These are phyloP conservation scores for Sympetrum striolatum DNA, from an alignment of 2,888 invertebrate species.

Conservation along the genomic window DNA sequence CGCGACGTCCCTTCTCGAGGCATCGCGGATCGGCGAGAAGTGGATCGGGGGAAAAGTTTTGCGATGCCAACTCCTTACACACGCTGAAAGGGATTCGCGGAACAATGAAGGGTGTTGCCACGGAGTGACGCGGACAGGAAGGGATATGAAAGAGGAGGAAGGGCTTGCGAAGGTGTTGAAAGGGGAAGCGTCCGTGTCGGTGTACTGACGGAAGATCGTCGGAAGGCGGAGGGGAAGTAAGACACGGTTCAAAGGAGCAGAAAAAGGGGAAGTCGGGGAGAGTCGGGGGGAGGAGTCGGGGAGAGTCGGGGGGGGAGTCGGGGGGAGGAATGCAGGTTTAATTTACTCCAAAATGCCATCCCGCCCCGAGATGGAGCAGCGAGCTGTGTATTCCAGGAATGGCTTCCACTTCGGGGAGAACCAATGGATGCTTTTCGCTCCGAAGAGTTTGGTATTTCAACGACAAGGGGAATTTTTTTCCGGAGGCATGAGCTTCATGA, in stretches of 20 bases:
- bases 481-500: background rate
- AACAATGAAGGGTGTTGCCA: background rate
- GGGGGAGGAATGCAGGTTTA: constrained; percentile 31
- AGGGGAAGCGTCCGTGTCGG: background rate
- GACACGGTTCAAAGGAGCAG: background rate
- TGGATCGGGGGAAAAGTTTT: background rate
- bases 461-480: background rate
- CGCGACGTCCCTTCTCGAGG: too few species aligned
- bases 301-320: too few species aligned
- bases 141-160: background rate
- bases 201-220: background rate
- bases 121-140: background rate
- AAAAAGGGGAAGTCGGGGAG: background rate
- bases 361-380: background rate
- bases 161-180: background rate
- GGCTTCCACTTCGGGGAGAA: background rate
- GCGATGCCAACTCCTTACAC: background rate
- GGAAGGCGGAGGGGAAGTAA: background rate
- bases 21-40: background rate
- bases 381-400: background rate
- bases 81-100: background rate
- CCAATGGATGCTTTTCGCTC: background rate
- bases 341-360: constrained; percentile 30
- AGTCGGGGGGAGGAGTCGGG: too few species aligned
- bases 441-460: background rate